A percentile compares a stretch with the other conserved stretches of the same genome.
Conservation (phyloP, 2,797 vertebrate species). For the Pseudocheirus occidentalis region DNA sequence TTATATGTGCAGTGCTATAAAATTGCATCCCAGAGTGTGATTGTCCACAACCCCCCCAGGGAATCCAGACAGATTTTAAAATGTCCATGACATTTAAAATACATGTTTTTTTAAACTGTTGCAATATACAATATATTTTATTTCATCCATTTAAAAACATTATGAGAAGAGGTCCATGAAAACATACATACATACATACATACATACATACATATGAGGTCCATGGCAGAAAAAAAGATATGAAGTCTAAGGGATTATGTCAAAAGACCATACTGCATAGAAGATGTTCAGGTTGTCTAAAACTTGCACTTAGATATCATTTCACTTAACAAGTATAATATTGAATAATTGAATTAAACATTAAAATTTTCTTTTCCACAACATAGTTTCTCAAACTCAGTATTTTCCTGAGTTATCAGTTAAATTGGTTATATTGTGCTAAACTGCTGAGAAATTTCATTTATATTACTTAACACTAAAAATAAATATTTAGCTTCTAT, state of each 20-base stretch:
- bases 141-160: neutral
- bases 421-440: conserved; percentile 40
- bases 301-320: neutral
- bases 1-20: neutral
- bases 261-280: neutral
- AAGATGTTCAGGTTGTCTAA: neutral
- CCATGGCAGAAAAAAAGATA: neutral
- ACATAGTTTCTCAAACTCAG: conserved; percentile 34
- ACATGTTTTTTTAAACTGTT: neutral
- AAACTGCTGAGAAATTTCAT: neutral
- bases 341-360: conserved; percentile 22
- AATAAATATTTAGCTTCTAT: conserved; percentile 23
- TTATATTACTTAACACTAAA: conserved; percentile 16
- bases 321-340: conserved; percentile 45
- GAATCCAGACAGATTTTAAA: neutral
- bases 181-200: too few species aligned
- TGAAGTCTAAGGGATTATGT: neutral
- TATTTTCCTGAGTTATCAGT: conserved; percentile 40
- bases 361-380: conserved; percentile 44
- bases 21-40: neutral
- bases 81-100: neutral
- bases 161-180: neutral
- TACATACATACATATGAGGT: too few species aligned
- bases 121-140: neutral
- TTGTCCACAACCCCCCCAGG: neutral